Base-by-base conservation (phyloP, 2,797 vertebrate genomes). In the Diglossa cyanea region DNA sequence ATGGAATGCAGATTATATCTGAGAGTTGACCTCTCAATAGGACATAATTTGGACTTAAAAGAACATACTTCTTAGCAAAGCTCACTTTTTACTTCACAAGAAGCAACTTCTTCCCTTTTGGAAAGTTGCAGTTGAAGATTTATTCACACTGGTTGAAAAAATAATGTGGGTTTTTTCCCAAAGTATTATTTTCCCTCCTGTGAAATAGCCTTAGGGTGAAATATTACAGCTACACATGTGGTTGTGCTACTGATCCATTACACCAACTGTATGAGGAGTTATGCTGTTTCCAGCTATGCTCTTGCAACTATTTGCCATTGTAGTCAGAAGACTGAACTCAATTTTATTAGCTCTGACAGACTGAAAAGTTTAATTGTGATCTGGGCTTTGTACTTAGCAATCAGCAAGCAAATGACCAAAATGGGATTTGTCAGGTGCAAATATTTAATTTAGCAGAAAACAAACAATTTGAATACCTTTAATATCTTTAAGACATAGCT, bases 361-460 rank as follows among this genome's bases (percentile, higher is more conserved):
- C 5, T 53, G 24, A 74, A 88, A 93, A 54, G 3, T 53, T 91
- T 54, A 53, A 44, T 57, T 92, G 45, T 74, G 10, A 31, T 82
- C 33, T 76, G 60, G 30, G 60, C 63, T 75, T 92, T 80, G 17
- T 19, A 72, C 30, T 89, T 61, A 77, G 30, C 26, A 85, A 79
- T n/a, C 35, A 94, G 57, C 13, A 91, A 82, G 53, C 8, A 87
- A 87, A 73, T 0, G 3, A 89, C 4, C 18, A 79, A 85, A 76
- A 66, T 25, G 5, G 11, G 13, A 26, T 85, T 87, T 79, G 3
- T 81, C 54, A 58, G 10, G 4, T 23, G 15, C 12, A 63, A 50
- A 61, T 57, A 82, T 39, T 85, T 73, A 87, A 58, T 62, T 60
- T 42, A 85, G 25, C 33, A 63, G 67, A 86, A 87, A 95, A 35